Evolutionary conservation across 2,888 invertebrate genomes (phyloP).

Genomic region (Physocephala rufipes): DNA sequence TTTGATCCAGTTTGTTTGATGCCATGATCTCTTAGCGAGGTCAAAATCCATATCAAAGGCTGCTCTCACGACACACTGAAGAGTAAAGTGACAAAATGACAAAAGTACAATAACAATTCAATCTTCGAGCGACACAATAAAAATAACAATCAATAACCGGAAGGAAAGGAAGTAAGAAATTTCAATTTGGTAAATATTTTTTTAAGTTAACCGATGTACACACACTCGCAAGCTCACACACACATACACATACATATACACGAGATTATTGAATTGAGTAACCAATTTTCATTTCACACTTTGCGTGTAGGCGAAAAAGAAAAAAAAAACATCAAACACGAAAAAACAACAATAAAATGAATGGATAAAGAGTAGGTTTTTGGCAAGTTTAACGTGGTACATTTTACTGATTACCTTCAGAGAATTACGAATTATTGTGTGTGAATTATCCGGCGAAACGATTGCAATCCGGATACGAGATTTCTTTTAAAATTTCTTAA

Average conservation of each 20-base stretch:
- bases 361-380: neutral
- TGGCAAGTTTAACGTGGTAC: slow-evolving; percentile 8
- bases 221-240: slow-evolving; percentile 11
- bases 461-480: neutral
- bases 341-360: neutral
- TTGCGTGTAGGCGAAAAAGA: neutral
- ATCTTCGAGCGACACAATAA: too few species aligned
- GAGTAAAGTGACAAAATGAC: neutral
- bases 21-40: too few species aligned
- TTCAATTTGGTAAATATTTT: slow-evolving; percentile 5
- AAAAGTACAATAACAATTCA: too few species aligned
- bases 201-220: slow-evolving; percentile 19
- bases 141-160: neutral
- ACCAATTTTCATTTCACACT: slow-evolving; percentile 17
- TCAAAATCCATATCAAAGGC: neutral
- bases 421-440: neutral
- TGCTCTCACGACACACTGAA: neutral
- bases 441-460: neutral
- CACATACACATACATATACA: slow-evolving; percentile 4
- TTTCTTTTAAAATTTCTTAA: neutral
- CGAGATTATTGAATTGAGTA: slow-evolving; percentile 3
- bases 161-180: neutral
- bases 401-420: slow-evolving; percentile 33
- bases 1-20: neutral
- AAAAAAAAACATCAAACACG: neutral